Base-by-base conservation (phyloP, 35 echinoderm and acorn worm genomes). In the Ophiothrix spiculata region DNA sequence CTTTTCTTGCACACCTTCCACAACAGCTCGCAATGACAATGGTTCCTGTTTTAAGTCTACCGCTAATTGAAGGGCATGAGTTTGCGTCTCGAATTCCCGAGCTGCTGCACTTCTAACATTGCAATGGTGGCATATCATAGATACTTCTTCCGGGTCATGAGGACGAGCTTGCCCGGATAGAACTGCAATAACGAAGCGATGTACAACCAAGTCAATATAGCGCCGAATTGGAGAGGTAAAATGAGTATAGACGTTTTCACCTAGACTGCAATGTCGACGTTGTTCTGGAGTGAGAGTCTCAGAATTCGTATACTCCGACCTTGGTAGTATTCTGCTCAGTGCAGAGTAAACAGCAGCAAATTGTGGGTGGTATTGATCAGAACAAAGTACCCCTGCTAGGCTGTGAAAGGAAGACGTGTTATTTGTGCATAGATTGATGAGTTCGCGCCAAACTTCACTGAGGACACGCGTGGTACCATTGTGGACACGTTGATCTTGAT, bases 211-310 rank as follows among this genome's bases (percentile, higher is more conserved):
- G 40, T 97, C 95, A 42, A 97, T 90, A 84, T 87, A 97, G 15
- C 95, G 45, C 77, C 95, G 85, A 23, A 97, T 97, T 0, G 95
- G 95, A 0, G 91, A 93, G 31, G 95, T 97, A 63, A 97, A 97
- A 33, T 97, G 87, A 21, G 91, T 92, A 81, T 97, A 97, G 17
- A 73, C 74, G 32, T 89, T 42, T 32, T 87, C 69, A n/a, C 90
- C 74, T 28, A 97, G 85, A 8, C 83, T 80, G 64, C 83, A 90
- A 81, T 97, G 95, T 10, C 40, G 38, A 34, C 69, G 81, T 46
- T 77, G 37, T n/a, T 33, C 38, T 39, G 74, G 33, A 28, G 75
- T 35, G 25, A 85, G 83, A n/a, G 85, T 76, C 40, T 75, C 83
- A 19, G 95, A 92, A 79, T 60, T 76, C 32, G 80, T 77, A 83